A percentile compares a stretch with the other conserved stretches of the same genome.
Conservation (phyloP, 23 tunicate genomes). For the Corella eumyota region DNA sequence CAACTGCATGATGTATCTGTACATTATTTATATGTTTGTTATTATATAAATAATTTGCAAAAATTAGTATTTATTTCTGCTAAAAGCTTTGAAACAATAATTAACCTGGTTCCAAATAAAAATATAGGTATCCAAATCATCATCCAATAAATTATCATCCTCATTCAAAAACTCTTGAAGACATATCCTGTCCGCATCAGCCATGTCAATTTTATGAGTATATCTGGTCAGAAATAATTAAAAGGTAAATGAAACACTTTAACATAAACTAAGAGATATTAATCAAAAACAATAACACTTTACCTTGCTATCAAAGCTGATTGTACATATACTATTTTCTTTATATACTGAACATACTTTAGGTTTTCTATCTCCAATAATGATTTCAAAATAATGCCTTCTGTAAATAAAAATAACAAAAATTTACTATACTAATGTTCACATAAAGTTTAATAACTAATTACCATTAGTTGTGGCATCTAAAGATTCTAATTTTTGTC, state of each 20-base stretch:
- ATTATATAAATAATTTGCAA: background rate
- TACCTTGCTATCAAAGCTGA: conserved; percentile 24
- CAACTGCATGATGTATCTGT: too few species aligned
- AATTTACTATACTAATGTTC: background rate
- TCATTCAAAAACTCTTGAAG: conserved; percentile 28
- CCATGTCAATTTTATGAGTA: conserved; percentile 47
- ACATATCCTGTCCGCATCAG: conserved; percentile 33
- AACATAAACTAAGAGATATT: background rate
- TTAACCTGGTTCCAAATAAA: conserved; percentile 65
- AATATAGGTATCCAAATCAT: conserved; percentile 30
- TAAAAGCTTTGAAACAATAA: background rate
- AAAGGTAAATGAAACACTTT: background rate
- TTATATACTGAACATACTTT: conserved; percentile 22
- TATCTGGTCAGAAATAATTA: conserved; percentile 23
- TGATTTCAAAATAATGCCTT: conserved; percentile 28
- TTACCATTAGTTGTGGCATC: conserved; percentile 16
- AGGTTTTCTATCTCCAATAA: conserved; percentile 22
- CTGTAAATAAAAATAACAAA: background rate
- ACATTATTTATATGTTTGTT: too few species aligned
- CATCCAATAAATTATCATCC: conserved; percentile 14
- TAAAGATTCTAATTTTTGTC: conserved; percentile 11
- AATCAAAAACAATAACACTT: background rate
- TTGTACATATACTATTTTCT: conserved; percentile 16
- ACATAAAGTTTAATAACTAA: background rate
- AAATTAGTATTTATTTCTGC: background rate